Base-by-base conservation (phyloP, 37 sponge, comb jelly and placozoan species). In the Ephydatia muelleri region DNA sequence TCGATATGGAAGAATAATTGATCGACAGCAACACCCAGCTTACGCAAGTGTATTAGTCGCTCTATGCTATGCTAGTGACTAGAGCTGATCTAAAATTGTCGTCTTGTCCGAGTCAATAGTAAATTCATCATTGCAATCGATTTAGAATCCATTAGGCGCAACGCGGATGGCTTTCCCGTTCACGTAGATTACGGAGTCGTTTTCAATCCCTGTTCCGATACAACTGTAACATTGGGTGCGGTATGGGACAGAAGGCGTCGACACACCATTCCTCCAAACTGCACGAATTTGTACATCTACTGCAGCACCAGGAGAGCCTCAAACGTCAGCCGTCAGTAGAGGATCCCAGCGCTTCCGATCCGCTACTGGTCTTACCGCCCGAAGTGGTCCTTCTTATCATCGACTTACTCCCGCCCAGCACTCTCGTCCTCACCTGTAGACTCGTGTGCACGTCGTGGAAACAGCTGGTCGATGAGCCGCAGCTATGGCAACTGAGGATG, bases 401-500 rank as follows among this genome's bases (percentile, higher is more conserved):
- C 74, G 40, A 79, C 31, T 77, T 79, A 14, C 75, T 89, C 0
- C 84, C 89, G 34, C 74, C 69, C 2, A 32, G 40, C 21, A 34
- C 79, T 66, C 30, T 89, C 1, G 27, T 83, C 27, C 70, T 29
- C 12, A 48, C 43, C 16, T 89, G 89, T 64, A 36, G 35, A 47
- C 79, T 77, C 29, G 90, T 89, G 14, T 57, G 75, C 38, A 89
- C 40, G 48, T 43, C 43, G 25, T 89, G 90, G 90, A 40, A 64
- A 38, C 11, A 22, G 16, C 68, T 89, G 19, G 48, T 89, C 37
- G 49, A 67, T 23, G 85, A 85, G 16, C 77, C 81, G 0, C 30
- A 40, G n/a, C 70, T 84, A n/a, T 89, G 90, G 90, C 84, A 84
- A 37, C 26, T 65, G 22, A 68, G 57, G 38, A 80, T 89, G 70